These are phyloP conservation scores for Argya squamiceps DNA, from an alignment of 2,797 vertebrate species.

Conservation along the genomic window DNA sequence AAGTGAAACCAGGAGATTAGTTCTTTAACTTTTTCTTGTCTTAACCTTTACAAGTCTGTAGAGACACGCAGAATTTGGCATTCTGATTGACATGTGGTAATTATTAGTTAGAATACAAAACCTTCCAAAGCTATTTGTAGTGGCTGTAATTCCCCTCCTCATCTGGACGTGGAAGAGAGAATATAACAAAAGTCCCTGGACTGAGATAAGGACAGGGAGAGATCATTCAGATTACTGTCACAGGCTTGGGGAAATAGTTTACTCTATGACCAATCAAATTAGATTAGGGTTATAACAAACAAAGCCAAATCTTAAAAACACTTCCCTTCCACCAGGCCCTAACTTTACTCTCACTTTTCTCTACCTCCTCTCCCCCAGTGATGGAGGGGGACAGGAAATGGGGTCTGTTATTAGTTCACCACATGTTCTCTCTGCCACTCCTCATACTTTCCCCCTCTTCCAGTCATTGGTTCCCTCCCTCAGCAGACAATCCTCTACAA, in stretches of 20 bases:
- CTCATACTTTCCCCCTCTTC: neutral
- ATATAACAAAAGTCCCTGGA: neutral
- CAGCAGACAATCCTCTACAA: neutral
- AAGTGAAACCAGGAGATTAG: neutral
- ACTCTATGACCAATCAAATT: neutral
- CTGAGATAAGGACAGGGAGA: neutral
- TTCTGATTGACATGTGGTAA: neutral
- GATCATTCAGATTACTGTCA: neutral
- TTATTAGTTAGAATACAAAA: neutral
- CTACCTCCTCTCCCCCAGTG: neutral
- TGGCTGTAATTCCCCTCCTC: neutral
- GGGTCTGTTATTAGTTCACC: neutral
- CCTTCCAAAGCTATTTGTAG: neutral
- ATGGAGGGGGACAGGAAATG: neutral
- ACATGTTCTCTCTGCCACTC: neutral
- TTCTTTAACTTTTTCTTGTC: neutral
- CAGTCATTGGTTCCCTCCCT: neutral
- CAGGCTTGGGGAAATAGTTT: neutral
- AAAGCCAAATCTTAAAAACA: neutral
- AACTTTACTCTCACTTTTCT: neutral
- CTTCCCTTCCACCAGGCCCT: neutral
- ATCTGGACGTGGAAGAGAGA: neutral
- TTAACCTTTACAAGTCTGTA: neutral
- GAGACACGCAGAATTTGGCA: neutral
- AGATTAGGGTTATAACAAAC: neutral